A percentile compares a stretch with the other conserved stretches of the same genome.
These are phyloP conservation scores for Drosophila longiperda DNA, from an alignment of 2,888 invertebrate species.

Conservation along the genomic window DNA sequence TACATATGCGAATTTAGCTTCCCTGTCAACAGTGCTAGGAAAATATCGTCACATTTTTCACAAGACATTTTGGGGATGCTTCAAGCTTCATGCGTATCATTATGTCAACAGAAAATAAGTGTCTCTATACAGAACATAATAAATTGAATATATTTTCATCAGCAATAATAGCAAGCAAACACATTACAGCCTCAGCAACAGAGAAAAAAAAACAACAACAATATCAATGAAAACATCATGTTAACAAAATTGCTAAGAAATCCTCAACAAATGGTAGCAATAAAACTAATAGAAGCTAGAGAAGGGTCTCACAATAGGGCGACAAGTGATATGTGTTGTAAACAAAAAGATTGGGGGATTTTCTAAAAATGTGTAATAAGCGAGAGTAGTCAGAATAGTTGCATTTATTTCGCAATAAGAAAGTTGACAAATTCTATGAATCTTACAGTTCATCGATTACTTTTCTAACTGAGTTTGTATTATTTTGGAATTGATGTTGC, in stretches of 20 bases:
- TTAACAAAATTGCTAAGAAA: conserved; percentile 71
- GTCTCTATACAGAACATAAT: conserved; percentile 74
- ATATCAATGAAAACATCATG: conserved; percentile 69
- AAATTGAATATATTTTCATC: conserved; percentile 79
- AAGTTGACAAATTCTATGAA: not conserved
- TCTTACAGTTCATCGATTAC: not conserved
- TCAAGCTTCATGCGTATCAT: conserved; percentile 50
- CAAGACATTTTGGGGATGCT: conserved; percentile 47
- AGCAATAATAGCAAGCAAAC: conserved; percentile 70
- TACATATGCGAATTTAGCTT: conserved; percentile 26
- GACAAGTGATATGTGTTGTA: conserved; percentile 68
- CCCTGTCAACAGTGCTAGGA: conserved; percentile 46
- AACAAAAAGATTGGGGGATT: conserved; percentile 50
- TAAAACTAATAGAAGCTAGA: conserved; percentile 44
- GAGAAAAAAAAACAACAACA: conserved; percentile 48
- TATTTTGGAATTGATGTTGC: not conserved
- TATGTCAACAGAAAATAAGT: conserved; percentile 74
- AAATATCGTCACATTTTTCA: conserved; percentile 53
- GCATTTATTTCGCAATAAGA: not conserved
- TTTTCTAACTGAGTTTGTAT: not conserved
- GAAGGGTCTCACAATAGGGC: conserved; percentile 33
- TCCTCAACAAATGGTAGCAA: conserved; percentile 44
- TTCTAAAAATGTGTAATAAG: conserved; percentile 27
- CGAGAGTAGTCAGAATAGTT: conserved; percentile 20
- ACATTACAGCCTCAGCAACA: conserved; percentile 40